Evolutionary conservation across 2,888 invertebrate genomes (phyloP), one percentile per base, ranked within the genome.

Genomic region (Parnassius smintheus): DNA sequence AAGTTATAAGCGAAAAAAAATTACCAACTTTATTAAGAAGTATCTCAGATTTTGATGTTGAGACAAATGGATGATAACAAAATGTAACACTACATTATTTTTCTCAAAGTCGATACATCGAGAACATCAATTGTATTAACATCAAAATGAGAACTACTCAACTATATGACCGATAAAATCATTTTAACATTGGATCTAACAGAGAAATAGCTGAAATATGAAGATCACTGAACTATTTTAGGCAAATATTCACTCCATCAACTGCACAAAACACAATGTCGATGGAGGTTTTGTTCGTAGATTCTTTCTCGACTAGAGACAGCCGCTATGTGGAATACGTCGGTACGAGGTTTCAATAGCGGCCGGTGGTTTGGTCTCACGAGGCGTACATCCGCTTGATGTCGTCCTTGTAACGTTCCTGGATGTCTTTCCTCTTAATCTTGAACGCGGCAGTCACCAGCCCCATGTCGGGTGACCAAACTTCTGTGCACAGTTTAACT

Each of bases 401-500:
- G 90, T 98, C 97, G 72, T 96, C 95, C 88, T 97, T 95, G 93
- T 98, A 99, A 74, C 95, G 94, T 71, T 97, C 96, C 89, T 98
- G 97, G 75, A 99, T 98, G 85, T 97, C 97, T 93, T 98, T 98
- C 78, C 99, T 94, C 89, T 98, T 99, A 82, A 99, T 93, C 92
- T 99, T 99, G 92, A 99, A 98, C 61, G 99, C 99, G 70, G 99
- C 99, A 45, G 99, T 99, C 10, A 99, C 98, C 56, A 99, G 94
- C 62, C 98, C 99, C 94, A 96, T 97, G 82, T 99, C 99, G 0
- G 99, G 99, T 1, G 98, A 97, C 99, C 99, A 99, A 66, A 96
- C 96, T 77, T 99, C 99, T 59, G 95, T 93, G 82, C 97, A 96
- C 63, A 99, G 92, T 82, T 96, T 96, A 61, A 98, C 94, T 2